Evolutionary conservation across 2,113 vertebrate genomes (phyloP).

Genomic region (Pteruthius melanotis): DNA sequence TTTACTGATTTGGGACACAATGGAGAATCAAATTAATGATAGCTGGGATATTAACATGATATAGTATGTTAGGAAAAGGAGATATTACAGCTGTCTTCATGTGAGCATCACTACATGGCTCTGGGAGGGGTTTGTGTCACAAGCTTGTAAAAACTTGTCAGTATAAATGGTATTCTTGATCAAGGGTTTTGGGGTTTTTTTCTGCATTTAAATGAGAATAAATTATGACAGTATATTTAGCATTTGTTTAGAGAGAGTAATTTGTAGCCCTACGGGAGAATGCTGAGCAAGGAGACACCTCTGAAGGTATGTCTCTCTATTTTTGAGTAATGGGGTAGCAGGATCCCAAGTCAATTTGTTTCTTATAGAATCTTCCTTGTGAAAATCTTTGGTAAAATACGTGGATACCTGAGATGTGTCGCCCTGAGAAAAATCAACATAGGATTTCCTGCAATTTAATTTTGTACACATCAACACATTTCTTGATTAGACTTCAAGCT

Average conservation of each 20-base stretch:
- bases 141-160: not conserved
- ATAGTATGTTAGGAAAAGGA: not conserved
- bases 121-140: not conserved
- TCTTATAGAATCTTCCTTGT: not conserved
- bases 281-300: conserved; percentile 7
- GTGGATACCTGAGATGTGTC: not conserved
- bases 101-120: not conserved
- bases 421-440: conserved; percentile 8
- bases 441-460: conserved; percentile 17
- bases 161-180: not conserved
- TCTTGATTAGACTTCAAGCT: conserved; percentile 27
- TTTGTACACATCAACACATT: conserved; percentile 32
- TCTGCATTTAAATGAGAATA: not conserved
- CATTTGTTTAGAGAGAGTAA: not conserved
- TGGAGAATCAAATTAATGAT: not conserved
- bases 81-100: not conserved
- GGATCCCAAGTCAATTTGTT: conserved; percentile 18
- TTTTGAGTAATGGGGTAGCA: conserved; percentile 32
- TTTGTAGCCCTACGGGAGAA: not conserved
- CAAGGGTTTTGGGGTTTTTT: not conserved
- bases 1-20: not conserved
- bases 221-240: not conserved
- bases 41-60: not conserved
- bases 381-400: conserved; percentile 15
- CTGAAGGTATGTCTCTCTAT: not conserved